Conservation (phyloP, 2,113 vertebrate species). For the Merops nubicus region DNA sequence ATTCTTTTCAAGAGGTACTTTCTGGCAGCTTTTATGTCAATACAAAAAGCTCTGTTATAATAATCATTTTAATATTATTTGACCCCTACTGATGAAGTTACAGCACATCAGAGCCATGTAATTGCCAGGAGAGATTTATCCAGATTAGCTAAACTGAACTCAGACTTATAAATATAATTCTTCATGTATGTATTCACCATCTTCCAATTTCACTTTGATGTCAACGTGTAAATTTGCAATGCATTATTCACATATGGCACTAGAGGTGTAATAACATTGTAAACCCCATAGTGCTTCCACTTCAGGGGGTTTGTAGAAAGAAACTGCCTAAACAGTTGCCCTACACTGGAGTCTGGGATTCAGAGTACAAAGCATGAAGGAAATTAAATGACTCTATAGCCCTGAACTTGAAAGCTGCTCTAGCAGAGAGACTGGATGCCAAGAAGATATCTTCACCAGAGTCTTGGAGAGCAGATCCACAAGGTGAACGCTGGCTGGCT, state of each 20-base stretch:
- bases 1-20: neutral
- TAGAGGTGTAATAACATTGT: neutral
- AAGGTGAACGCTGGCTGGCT: neutral
- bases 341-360: neutral
- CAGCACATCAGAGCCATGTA: neutral
- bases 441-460: neutral
- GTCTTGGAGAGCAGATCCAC: neutral
- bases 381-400: neutral
- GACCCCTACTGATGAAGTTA: too few species aligned
- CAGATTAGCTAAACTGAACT: neutral
- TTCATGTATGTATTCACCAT: neutral
- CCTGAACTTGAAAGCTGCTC: neutral
- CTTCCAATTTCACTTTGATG: neutral
- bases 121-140: neutral
- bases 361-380: neutral
- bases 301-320: neutral
- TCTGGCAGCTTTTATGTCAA: neutral
- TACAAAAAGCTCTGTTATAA: slow-evolving; percentile 6
- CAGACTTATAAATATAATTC: neutral
- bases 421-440: neutral
- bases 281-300: neutral
- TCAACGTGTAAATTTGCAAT: neutral
- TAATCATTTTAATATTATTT: neutral
- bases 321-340: slow-evolving; percentile 8
- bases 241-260: slow-evolving; percentile 16